Evolutionary conservation across 2,113 vertebrate species (phyloP).

Genomic region (Trematomus loennbergii): DNA sequence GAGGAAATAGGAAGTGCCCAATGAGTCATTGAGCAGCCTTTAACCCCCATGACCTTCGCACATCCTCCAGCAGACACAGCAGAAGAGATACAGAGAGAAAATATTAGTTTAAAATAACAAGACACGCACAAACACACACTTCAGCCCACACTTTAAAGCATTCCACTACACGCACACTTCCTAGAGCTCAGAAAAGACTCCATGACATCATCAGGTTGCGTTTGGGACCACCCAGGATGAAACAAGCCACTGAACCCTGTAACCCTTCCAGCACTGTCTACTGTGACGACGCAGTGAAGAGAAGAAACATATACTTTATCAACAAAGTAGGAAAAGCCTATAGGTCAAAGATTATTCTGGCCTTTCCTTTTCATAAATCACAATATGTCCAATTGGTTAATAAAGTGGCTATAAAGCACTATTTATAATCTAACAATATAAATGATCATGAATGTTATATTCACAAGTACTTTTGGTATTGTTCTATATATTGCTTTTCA

Average conservation of each 20-base stretch:
- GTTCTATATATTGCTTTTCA: too few relatives aligned
- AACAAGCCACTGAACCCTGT: background rate
- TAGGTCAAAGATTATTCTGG: background rate
- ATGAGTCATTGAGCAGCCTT: slow-evolving; percentile 6
- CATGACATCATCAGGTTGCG: slow-evolving; percentile 41
- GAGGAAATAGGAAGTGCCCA: slow-evolving; percentile 29
- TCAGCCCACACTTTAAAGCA: slow-evolving; percentile 6
- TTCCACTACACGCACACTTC: slow-evolving; percentile 26
- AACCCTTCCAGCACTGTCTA: background rate
- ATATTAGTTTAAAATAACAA: slow-evolving; percentile 1
- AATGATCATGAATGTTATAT: background rate
- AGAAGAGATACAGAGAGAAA: background rate
- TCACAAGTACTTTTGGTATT: background rate
- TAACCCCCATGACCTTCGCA: slow-evolving; percentile 21
- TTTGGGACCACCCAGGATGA: slow-evolving; percentile 31
- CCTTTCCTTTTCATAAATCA: background rate
- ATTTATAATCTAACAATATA: background rate
- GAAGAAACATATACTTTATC: background rate
- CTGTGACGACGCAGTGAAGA: background rate
- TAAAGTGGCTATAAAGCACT: background rate
- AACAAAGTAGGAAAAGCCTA: too few relatives aligned
- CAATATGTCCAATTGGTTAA: background rate
- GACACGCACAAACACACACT: background rate
- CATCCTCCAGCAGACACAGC: slow-evolving; percentile 2
- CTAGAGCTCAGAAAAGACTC: slow-evolving; percentile 4